These are phyloP conservation scores for Karalla daura DNA, from an alignment of 2,797 vertebrate species.

Conservation along the genomic window DNA sequence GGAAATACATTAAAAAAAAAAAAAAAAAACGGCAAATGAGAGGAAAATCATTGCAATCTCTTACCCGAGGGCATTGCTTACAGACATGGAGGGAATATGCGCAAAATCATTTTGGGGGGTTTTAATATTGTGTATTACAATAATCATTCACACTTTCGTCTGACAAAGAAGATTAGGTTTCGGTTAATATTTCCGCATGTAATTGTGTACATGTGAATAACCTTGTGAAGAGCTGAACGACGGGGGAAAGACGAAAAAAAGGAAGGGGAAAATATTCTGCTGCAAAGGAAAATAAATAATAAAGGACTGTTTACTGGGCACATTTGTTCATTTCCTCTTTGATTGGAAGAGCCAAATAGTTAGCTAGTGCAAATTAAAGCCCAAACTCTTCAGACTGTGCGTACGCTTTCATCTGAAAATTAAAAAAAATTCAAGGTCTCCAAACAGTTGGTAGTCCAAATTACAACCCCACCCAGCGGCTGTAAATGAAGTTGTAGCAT, in stretches of 20 bases:
- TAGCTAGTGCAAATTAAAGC: conserved; percentile 25
- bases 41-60: conserved; percentile 52
- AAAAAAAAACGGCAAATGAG: conserved; percentile 54
- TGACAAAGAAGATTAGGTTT: conserved; percentile 42
- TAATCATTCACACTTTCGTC: conserved; percentile 20
- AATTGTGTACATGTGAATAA: conserved; percentile 35
- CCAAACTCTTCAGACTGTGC: conserved; percentile 12
- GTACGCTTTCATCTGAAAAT: conserved; percentile 29
- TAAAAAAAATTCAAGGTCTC: conserved; percentile 11
- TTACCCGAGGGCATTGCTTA: conserved; percentile 22
- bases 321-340: conserved; percentile 25
- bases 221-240: conserved; percentile 23
- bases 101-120: conserved; percentile 24
- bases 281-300: no score
- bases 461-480: background rate
- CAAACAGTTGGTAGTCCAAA: conserved; percentile 26
- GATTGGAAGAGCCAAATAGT: conserved; percentile 17
- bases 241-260: conserved; percentile 17
- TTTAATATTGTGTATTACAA: conserved; percentile 52
- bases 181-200: conserved; percentile 19
- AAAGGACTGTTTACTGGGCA: conserved; percentile 15
- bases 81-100: conserved; percentile 13
- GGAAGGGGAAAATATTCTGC: background rate
- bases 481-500: conserved; percentile 16
- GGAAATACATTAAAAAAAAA: conserved; percentile 51